Conservation (phyloP, 2,113 vertebrate species). For the Stictonetta naevosa region DNA sequence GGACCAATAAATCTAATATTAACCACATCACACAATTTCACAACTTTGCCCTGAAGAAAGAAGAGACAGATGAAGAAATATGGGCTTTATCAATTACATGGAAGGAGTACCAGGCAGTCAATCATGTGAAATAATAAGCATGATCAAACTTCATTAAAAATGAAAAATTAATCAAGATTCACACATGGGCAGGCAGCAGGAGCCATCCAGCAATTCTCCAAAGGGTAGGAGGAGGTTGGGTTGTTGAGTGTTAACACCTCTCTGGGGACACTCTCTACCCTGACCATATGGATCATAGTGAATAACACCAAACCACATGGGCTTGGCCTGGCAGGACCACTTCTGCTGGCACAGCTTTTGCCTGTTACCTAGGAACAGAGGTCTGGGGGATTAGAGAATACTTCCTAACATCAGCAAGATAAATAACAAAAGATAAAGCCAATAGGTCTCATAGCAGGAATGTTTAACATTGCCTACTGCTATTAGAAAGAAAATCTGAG, state of each 20-base stretch:
- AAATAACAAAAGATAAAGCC: constrained; percentile 72
- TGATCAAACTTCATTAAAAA: constrained; percentile 90
- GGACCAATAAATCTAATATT: constrained; percentile 94
- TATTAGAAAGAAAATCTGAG: not conserved
- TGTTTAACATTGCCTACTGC: not conserved
- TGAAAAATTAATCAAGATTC: constrained; percentile 88
- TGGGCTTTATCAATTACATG: constrained; percentile 87
- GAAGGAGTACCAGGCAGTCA: constrained; percentile 82
- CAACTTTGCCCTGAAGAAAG: constrained; percentile 85
- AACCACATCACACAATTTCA: constrained; percentile 85
- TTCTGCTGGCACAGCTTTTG: constrained; percentile 83
- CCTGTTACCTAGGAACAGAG: constrained; percentile 92
- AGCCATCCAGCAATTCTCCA: constrained; percentile 79
- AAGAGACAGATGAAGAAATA: constrained; percentile 89
- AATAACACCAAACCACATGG: constrained; percentile 87
- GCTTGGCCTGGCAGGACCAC: constrained; percentile 89
- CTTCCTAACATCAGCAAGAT: constrained; percentile 74
- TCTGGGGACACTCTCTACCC: constrained; percentile 88
- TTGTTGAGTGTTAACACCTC: constrained; percentile 94
- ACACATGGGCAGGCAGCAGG: constrained; percentile 87
- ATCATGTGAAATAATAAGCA: constrained; percentile 86
- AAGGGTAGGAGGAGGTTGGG: constrained; percentile 84
- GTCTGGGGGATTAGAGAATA: constrained; percentile 82
- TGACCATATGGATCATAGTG: constrained; percentile 97
- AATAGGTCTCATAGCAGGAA: constrained; percentile 61